Evolutionary conservation across 2,888 invertebrate species (phyloP), one percentile per base, ranked within the genome.

Genomic region (Nomada fabriciana): DNA sequence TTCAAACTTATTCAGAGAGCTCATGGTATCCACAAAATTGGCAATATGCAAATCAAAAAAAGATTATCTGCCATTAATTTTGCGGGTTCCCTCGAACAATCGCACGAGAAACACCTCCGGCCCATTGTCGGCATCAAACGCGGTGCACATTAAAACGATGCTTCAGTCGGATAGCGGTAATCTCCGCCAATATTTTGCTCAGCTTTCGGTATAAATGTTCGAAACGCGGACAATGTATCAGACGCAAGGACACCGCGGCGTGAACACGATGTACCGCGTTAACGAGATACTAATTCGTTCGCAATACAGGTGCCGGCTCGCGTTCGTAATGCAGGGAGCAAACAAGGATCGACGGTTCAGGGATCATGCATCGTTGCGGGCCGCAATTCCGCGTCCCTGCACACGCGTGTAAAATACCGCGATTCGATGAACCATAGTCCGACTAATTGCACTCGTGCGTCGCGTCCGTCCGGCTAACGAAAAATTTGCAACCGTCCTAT

Each of bases 381-480:
- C 53, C 67, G 76, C 80, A 76, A 76, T 81, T 68, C 68, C 69
- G 76, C 65, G 60, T 57, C 25, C 52, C 11, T 15, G 47, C 47
- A 47, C 47, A 15, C 47, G 65, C 53, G 76, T 50, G 67, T 71
- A 61, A 82, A 82, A 67, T 75, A 67, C 80, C 71, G 65, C 70
- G 80, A 80, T 71, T 71, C 80, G 80, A 82, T 80, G 71, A 71
- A 63, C 80, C 75, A 72, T 67, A n/a, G 52, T 20, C 75, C 84
- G 86, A 87, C 87, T 88, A 87, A 89, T 89, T 87, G 84, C 83
- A 55, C 74, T 47, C 74, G 75, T 36, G 74, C 23, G 29, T 50
- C 18, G 52, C 18, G 43, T 55, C 55, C n/a, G 11, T 50, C 64
- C 15, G 25, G 7, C 43, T 15, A 57, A 52, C 52, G 70, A 75